A percentile compares a stretch with the other conserved stretches of the same genome.
phyloP scores from a whole-genome alignment of 1,140 invertebrate genomes.

The Onthophagus taurus region DNA sequence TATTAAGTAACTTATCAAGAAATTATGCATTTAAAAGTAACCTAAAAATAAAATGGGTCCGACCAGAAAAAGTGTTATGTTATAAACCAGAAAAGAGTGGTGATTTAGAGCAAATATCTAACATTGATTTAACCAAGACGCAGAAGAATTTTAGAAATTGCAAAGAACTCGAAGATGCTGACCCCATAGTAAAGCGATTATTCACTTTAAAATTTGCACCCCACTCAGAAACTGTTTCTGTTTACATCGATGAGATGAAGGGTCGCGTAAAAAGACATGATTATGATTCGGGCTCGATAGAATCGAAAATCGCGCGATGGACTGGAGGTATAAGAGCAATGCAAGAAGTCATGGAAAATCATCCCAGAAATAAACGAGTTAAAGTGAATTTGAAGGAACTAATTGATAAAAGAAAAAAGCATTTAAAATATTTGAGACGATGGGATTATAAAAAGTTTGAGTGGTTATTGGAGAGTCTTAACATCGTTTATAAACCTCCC shows the following conservation, averaged over 20 bases:
- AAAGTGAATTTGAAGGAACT: slow-evolving; percentile 55
- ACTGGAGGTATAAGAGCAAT: slow-evolving; percentile 42
- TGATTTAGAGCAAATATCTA: slow-evolving; percentile 41
- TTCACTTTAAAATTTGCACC: slow-evolving; percentile 47
- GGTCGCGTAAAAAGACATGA: slow-evolving; percentile 46
- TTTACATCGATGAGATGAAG: slow-evolving; percentile 38
- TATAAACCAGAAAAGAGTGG: slow-evolving; percentile 46
- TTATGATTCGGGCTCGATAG: slow-evolving; percentile 45
- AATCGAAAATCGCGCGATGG: slow-evolving; percentile 44
- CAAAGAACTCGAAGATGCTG: slow-evolving; percentile 45
- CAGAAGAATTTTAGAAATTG: slow-evolving; percentile 37
- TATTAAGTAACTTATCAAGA: too few species aligned
- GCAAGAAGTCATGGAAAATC: slow-evolving; percentile 41
- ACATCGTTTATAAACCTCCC: slow-evolving; percentile 62
- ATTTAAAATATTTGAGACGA: slow-evolving; percentile 54
- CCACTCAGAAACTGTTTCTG: slow-evolving; percentile 29
- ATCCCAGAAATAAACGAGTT: slow-evolving; percentile 42
- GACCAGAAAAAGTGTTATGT: slow-evolving; percentile 46
- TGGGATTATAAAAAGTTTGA: slow-evolving; percentile 78
- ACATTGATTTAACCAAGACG: slow-evolving; percentile 36
- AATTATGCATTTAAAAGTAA: slow-evolving; percentile 44
- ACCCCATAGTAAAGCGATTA: slow-evolving; percentile 46
- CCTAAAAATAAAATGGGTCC: slow-evolving; percentile 53
- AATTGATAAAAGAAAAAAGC: slow-evolving; percentile 67
- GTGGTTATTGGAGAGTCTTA: slow-evolving; percentile 73